Conservation (phyloP, 2,113 vertebrate genomes). For the Herpetotheres cachinnans region DNA sequence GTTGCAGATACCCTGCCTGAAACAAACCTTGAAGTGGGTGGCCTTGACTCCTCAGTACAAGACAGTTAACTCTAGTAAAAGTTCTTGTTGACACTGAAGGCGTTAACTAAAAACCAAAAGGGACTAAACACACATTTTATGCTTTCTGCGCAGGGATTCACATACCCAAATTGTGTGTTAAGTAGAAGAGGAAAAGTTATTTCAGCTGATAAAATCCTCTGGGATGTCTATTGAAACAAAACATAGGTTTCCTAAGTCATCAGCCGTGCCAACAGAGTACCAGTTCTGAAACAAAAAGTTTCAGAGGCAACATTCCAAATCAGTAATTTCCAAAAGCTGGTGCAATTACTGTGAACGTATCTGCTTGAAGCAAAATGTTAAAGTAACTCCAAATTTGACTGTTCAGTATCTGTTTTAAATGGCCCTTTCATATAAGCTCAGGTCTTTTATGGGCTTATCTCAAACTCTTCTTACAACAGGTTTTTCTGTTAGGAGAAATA, state of each 20-base stretch:
- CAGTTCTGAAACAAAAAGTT: background rate
- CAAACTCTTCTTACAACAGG: background rate
- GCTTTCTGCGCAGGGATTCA: background rate
- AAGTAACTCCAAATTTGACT: background rate
- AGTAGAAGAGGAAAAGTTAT: background rate
- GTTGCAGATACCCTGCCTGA: background rate
- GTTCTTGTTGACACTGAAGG: background rate
- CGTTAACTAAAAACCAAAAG: background rate
- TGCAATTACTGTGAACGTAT: background rate
- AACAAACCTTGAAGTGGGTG: background rate
- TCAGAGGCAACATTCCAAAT: background rate
- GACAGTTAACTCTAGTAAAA: background rate
- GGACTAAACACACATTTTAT: background rate
- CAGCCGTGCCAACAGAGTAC: background rate
- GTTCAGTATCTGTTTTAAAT: background rate
- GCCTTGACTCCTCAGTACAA: background rate
- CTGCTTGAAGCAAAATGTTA: background rate
- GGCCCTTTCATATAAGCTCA: background rate
- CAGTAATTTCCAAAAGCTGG: background rate
- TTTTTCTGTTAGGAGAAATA: background rate
- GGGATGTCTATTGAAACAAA: background rate
- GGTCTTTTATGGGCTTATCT: background rate
- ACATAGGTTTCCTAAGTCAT: background rate
- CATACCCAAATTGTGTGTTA: background rate
- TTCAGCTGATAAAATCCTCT: background rate